Base-by-base conservation (phyloP, 1,140 invertebrate species). In the Drosophila melanogaster region DNA sequence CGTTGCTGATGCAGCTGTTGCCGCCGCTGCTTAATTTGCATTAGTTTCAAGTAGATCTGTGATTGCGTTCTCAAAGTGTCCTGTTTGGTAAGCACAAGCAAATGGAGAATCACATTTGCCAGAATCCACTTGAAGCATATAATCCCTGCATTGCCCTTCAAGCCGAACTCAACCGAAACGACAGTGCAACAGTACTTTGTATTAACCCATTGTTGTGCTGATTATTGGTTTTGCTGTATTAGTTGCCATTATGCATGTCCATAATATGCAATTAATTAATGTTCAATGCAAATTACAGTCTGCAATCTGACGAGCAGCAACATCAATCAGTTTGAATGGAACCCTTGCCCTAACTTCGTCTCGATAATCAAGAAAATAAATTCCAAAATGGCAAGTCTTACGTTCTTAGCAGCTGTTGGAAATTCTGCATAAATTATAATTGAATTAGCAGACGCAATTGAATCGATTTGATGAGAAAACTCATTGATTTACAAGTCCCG, bases 231-330 rank as follows among this genome's bases (percentile, higher is more conserved):
- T 85, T 80, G 67, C 69, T 58, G 62, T 74, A 79, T 79, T 80
- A 61, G 55, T 54, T 50, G 53, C 62, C 44, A 56, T 33, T 64
- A 54, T 78, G 40, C 53, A 60, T 65, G 59, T 77, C 61, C 49
- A 66, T 77, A 77, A 81, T 77, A 89, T 77, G 79, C 76, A 87
- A 87, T 87, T 89, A 89, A 87, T 87, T 87, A 87, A 84, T 89
- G 86, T 89, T 79, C 85, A 84, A 89, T 79, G 75, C 59, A 90
- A 79, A 87, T 79, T 89, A 89, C 77, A 71, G 76, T 67, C 66
- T 74, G 64, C 57, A 73, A 79, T 70, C 49, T 64, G 62, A n/a
- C 41, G 43, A 38, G 14, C 41, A 40, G 33, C 66, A 70, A 69
- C 50, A 69, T 69, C 64, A 70, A 70, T 70, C 66, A 55, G 49